These are phyloP conservation scores for Puma concolor DNA, from an alignment of 2,113 vertebrate species.

Conservation along the genomic window DNA sequence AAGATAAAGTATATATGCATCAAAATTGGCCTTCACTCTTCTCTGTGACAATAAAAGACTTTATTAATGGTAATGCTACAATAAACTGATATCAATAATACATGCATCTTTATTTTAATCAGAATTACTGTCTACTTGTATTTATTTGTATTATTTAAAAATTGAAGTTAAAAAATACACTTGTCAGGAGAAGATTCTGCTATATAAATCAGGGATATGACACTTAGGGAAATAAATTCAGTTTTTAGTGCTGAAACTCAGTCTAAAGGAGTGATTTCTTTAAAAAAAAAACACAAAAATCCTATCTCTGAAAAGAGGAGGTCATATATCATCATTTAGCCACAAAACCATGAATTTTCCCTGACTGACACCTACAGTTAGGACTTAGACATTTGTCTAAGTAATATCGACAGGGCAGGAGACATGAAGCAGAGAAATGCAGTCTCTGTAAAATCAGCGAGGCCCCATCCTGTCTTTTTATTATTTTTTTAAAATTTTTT, in stretches of 20 bases:
- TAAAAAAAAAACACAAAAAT: background rate
- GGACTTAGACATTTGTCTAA: constrained; percentile 21
- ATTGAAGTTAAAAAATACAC: constrained; percentile 6
- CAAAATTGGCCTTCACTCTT: constrained; percentile 56
- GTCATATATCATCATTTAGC: background rate
- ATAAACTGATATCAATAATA: constrained; percentile 69
- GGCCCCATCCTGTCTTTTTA: too few species aligned
- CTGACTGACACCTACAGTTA: background rate
- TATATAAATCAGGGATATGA: background rate
- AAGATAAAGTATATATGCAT: constrained; percentile 65
- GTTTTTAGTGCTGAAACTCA: background rate
- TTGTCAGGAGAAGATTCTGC: background rate
- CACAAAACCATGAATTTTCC: background rate
- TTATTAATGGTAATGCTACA: constrained; percentile 69
- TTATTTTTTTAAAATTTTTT: too few species aligned
- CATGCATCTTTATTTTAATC: constrained; percentile 48
- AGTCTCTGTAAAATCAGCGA: background rate
- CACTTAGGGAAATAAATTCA: background rate
- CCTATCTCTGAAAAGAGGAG: background rate
- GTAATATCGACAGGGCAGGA: background rate
- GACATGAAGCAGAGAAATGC: background rate
- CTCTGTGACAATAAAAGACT: constrained; percentile 65
- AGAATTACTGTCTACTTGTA: constrained; percentile 36
- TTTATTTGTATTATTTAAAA: constrained; percentile 29
- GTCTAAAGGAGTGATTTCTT: constrained; percentile 8